Percentiles rank a stretch among this genome's conserved stretches.
Evolutionary conservation across 2,888 invertebrate species (phyloP).

Genomic region (Boloria selene): DNA sequence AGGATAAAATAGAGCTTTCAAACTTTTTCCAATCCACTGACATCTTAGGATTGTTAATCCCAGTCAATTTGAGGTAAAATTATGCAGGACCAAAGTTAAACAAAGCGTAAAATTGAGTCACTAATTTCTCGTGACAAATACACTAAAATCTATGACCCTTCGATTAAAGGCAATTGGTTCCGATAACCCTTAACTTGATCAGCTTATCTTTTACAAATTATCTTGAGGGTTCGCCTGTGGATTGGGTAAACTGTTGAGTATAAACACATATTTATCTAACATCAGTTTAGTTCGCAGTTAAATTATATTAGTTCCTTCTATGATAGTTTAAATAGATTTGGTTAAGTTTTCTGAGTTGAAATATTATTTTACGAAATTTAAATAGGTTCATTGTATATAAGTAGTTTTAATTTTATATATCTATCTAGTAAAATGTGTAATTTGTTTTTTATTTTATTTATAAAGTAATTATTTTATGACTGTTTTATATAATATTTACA

Average conservation of each 20-base stretch:
- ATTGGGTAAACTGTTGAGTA: slow-evolving; percentile 14
- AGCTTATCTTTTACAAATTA: slow-evolving; percentile 47
- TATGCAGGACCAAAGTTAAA: slow-evolving; percentile 43
- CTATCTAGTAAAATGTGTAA: no score
- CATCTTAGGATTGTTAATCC: slow-evolving; percentile 18
- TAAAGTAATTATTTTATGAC: no score
- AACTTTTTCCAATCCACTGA: slow-evolving; percentile 30
- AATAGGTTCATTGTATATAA: no score
- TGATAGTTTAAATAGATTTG: no score
- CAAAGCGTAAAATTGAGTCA: slow-evolving; percentile 53
- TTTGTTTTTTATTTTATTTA: no score
- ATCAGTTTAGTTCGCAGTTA: background rate
- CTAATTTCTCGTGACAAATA: slow-evolving; percentile 49
- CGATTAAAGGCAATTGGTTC: slow-evolving; percentile 52
- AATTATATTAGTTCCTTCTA: no score
- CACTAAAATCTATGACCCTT: slow-evolving; percentile 44
- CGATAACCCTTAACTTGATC: slow-evolving; percentile 41
- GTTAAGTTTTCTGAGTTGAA: no score
- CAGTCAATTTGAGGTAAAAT: slow-evolving; percentile 29
- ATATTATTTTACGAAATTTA: no score
- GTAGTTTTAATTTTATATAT: no score
- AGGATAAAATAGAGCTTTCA: background rate
- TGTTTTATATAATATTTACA: no score
- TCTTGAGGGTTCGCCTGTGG: slow-evolving; percentile 47
- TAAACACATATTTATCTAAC: slow-evolving; percentile 7